phyloP scores from a whole-genome alignment of 2,797 vertebrate species.

The Cichlasoma orientale region DNA sequence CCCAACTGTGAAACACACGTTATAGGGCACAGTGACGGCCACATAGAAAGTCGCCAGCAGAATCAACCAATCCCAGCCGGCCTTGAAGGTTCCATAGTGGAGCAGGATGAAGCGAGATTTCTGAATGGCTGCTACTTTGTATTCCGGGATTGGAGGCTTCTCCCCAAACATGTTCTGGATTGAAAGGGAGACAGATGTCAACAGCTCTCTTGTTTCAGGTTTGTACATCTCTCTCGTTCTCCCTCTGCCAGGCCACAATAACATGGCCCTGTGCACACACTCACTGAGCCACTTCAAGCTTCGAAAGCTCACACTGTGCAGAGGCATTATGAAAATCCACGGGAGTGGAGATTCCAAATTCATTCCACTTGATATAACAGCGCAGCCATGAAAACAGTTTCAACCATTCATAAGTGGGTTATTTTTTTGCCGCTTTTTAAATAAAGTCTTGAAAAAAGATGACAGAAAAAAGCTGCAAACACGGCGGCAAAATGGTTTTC shows the following conservation, averaged over 20 bases:
- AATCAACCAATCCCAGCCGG: slow-evolving; percentile 98
- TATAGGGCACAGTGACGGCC: slow-evolving; percentile 97
- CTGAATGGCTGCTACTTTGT: slow-evolving; percentile 97
- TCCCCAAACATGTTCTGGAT: slow-evolving; percentile 95
- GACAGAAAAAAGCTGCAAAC: too few relatives aligned
- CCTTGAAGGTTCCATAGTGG: slow-evolving; percentile 97
- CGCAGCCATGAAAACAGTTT: neutral
- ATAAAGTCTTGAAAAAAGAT: neutral
- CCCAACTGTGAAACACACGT: slow-evolving; percentile 91
- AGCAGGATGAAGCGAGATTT: slow-evolving; percentile 96
- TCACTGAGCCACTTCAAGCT: neutral
- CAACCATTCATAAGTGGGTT: neutral
- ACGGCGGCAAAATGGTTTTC: neutral
- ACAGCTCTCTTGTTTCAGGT: neutral
- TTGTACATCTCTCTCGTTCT: neutral
- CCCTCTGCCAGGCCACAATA: neutral
- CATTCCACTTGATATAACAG: neutral
- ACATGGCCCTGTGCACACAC: neutral
- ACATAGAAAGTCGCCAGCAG: slow-evolving; percentile 97
- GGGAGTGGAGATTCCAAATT: neutral
- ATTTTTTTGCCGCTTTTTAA: neutral
- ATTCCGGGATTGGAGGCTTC: slow-evolving; percentile 94
- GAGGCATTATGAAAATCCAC: neutral
- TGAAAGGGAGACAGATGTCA: slow-evolving; percentile 24
- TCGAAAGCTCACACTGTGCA: neutral